A percentile compares a stretch with the other conserved stretches of the same genome.
These are phyloP conservation scores for Scotopteryx bipunctaria DNA, from an alignment of 2,888 invertebrate species.

Conservation along the genomic window DNA sequence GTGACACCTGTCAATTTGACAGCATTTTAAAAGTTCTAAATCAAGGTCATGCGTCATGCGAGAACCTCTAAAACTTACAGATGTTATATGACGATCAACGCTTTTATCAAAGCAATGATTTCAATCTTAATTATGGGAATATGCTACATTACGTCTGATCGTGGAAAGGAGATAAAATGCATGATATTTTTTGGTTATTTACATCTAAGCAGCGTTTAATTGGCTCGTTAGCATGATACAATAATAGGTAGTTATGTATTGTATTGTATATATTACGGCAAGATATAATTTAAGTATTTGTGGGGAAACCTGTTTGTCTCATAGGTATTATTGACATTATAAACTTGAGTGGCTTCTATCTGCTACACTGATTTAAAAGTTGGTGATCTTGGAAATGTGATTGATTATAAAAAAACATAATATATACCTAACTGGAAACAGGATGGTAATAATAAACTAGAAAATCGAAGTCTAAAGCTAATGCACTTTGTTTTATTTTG, in stretches of 20 bases:
- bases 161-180: not conserved
- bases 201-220: conserved; percentile 16
- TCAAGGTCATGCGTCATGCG: no score
- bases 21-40: no score
- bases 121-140: conserved; percentile 10
- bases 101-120: not conserved
- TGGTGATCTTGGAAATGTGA: not conserved
- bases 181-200: conserved; percentile 6
- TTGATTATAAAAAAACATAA: not conserved
- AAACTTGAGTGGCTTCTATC: not conserved
- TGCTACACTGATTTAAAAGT: not conserved
- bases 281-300: not conserved
- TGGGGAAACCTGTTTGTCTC: conserved; percentile 11
- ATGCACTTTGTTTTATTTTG: no score
- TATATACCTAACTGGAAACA: no score
- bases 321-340: conserved; percentile 4
- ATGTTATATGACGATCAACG: no score
- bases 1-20: no score
- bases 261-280: not conserved
- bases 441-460: no score
- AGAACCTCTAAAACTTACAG: no score
- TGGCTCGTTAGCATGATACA: not conserved
- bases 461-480: no score
- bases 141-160: conserved; percentile 9
- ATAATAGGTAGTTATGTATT: not conserved